Evolutionary conservation across 2,888 invertebrate genomes (phyloP), one percentile per base, ranked within the genome.

Genomic region (Oscheius sp.): DNA sequence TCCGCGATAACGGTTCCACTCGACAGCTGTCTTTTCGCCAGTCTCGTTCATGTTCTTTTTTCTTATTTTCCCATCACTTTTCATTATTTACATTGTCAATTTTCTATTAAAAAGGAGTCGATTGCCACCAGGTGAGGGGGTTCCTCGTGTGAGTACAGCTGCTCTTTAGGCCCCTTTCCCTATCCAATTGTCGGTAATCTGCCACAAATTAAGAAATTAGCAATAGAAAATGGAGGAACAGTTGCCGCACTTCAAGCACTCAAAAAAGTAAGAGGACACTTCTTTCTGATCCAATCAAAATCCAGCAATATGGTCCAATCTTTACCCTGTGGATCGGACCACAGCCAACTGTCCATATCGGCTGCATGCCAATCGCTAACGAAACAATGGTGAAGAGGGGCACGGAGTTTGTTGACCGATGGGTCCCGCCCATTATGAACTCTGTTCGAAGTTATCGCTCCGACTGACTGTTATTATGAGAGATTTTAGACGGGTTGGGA

Each of bases 321-420:
- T 75, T 72, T 68, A 78, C 80, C 13, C 21, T 78, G 1, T 80
- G 80, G 80, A 58, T 80, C 58, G 80, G 78, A 12, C 76, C 75
- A 7, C 29, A 77, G 0, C 76, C 80, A 2, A 68, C 70, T 6
- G 78, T 80, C 18, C 70, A 77, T 69, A 80, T 80, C 45, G 45
- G 72, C 21, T 73, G 76, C 35, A 74, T 68, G n/a, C 46, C 77
- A n/a, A 23, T 75, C n/a, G 80, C 80, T 13, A 71, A 77, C 53
- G 77, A 77, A 63, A 63, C 69, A 1, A 71, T 71, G 71, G 35
- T 71, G 1, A 71, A 49, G 25, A 59, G 49, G 29, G 71, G 63
- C 13, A 1, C 27, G 2, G 18, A 46, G 21, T 71, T 71, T 43
- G 49, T 23, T 18, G 63, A 71, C 23, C 18, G 71, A 25, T 29